These are phyloP conservation scores for Cydia pomonella DNA, from an alignment of 1,140 invertebrate species.

Conservation along the genomic window DNA sequence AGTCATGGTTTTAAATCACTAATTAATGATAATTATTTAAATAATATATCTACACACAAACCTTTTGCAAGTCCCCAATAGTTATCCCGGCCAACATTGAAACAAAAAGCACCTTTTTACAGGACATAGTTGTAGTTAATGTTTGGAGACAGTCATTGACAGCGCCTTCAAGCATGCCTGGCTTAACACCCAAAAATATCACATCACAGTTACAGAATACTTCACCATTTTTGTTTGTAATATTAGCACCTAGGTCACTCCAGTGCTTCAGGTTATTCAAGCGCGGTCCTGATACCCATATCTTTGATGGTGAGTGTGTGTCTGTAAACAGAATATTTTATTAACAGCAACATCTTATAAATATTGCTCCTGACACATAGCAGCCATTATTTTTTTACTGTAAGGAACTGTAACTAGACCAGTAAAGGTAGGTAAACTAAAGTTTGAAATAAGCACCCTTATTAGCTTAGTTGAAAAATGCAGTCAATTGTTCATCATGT, in stretches of 20 bases:
- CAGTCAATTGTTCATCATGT: no score
- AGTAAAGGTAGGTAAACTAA: no score
- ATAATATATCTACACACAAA: conserved; percentile 60
- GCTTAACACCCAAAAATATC: conserved; percentile 93
- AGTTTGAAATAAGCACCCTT: no score
- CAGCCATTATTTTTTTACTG: no score
- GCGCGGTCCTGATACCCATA: conserved; percentile 87
- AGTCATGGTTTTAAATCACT: no score
- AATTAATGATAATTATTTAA: conserved; percentile 15
- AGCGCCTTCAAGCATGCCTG: conserved; percentile 86
- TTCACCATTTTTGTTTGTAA: conserved; percentile 84
- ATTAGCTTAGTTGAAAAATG: no score
- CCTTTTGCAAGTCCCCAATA: conserved; percentile 85
- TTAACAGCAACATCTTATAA: conserved; percentile 28
- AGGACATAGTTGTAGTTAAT: conserved; percentile 49
- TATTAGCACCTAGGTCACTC: conserved; percentile 82
- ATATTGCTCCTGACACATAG: no score
- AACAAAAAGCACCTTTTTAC: conserved; percentile 84
- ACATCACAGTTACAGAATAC: conserved; percentile 86
- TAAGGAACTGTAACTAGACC: no score
- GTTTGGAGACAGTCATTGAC: conserved; percentile 68
- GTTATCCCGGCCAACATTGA: conserved; percentile 91
- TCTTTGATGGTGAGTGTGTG: conserved; percentile 79
- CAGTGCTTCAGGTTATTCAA: conserved; percentile 83
- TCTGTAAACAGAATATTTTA: conserved; percentile 74